Evolutionary conservation across 2,113 vertebrate genomes (phyloP), one percentile per base, ranked within the genome.

Genomic region (Antigone vipio): DNA sequence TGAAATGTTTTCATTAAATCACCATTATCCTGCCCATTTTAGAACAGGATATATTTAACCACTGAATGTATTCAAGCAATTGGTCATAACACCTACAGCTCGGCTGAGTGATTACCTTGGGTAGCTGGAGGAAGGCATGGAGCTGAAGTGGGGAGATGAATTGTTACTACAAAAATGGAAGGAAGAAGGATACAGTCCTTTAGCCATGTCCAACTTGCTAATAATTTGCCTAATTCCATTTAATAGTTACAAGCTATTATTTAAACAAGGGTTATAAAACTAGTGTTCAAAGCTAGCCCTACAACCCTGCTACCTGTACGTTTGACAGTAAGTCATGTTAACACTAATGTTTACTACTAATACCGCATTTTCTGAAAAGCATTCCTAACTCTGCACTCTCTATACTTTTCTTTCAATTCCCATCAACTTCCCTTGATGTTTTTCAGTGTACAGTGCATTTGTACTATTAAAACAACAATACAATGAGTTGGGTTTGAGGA

Each of bases 31-130:
- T 72, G 26, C 85, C 58, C 89, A 42, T 92, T 95, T 97, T 68
- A 93, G 92, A 96, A 83, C 42, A 91, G 76, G 87, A 88, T 96
- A 81, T 95, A 96, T 97, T 97, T 93, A 97, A 96, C 45, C 30
- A 58, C 67, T 89, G 85, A 53, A 50, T 72, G 32, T 49, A 89
- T 77, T 86, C 92, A 91, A 94, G 77, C 83, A 96, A 90, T 82
- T 93, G 95, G 93, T 95, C 66, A 26, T n/a, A 79, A 92, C 80
- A 89, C 78, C 79, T 85, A 80, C 5, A 0, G 86, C 76, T 73
- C 2, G 34, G 89, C 77, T 81, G 53, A 94, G 84, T 9, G 60
- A 74, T 91, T 73, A 73, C 63, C 74, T 93, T 0, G 5, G 88
- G 79, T 62, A 91, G 72, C 68, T 89, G 52, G 50, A 76, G 66